Conservation (phyloP, 1,140 invertebrate genomes). For the Hyposmocoma kahamanoa region DNA sequence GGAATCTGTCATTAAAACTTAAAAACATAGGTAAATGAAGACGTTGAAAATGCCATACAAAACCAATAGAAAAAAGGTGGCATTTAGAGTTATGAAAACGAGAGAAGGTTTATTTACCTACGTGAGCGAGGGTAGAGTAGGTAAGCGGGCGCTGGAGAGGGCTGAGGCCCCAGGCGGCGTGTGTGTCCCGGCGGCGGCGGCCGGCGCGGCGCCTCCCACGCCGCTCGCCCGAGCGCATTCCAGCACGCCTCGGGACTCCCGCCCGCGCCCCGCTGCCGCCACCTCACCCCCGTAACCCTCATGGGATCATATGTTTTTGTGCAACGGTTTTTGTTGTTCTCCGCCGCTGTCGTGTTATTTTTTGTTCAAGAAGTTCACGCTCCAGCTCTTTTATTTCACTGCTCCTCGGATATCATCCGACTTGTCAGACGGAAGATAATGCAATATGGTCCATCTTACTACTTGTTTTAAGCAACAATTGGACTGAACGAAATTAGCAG, state of each 20-base stretch:
- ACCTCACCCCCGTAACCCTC: slow-evolving; percentile 48
- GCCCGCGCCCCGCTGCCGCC: slow-evolving; percentile 23
- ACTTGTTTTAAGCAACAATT: too few species aligned
- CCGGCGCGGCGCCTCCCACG: slow-evolving; percentile 64
- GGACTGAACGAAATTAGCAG: too few species aligned
- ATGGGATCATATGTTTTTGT: slow-evolving; percentile 73
- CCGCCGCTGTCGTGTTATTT: slow-evolving; percentile 60
- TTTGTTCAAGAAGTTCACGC: slow-evolving; percentile 61
- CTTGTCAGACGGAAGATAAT: slow-evolving; percentile 26
- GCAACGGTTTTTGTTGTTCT: slow-evolving; percentile 72
- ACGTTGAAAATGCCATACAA: background rate
- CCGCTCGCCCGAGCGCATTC: slow-evolving; percentile 66
- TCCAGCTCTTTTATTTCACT: slow-evolving; percentile 64
- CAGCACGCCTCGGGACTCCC: slow-evolving; percentile 61
- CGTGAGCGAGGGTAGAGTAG: slow-evolving; percentile 54
- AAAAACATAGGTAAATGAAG: too few species aligned
- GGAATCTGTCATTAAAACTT: too few species aligned
- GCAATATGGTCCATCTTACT: slow-evolving; percentile 7
- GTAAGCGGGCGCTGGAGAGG: slow-evolving; percentile 17
- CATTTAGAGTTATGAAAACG: slow-evolving; percentile 12
- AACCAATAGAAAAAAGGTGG: background rate
- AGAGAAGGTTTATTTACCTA: slow-evolving; percentile 68
- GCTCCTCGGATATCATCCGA: slow-evolving; percentile 52
- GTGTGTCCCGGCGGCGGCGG: slow-evolving; percentile 37
- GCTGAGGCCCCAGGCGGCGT: slow-evolving; percentile 27